These are phyloP conservation scores for Spatulosminthurus flaviceps DNA, from an alignment of 2,888 invertebrate genomes.

Conservation along the genomic window DNA sequence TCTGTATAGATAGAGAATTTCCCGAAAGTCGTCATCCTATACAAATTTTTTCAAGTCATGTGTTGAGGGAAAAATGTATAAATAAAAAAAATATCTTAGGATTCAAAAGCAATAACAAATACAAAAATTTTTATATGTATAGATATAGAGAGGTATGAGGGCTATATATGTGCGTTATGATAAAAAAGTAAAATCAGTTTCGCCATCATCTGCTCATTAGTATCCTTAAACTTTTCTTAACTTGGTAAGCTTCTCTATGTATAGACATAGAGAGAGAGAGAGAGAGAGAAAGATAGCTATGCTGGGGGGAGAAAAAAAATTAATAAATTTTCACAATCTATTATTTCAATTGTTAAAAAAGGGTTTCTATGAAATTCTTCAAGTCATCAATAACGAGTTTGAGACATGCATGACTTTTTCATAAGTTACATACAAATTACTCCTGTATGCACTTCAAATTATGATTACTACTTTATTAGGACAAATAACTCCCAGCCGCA, in stretches of 20 bases:
- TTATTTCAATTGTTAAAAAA: neutral
- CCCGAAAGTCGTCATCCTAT: neutral
- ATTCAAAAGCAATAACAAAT: neutral
- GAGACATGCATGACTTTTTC: too few relatives aligned
- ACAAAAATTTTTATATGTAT: neutral
- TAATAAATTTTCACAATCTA: neutral
- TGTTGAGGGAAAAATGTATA: neutral
- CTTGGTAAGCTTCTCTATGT: neutral
- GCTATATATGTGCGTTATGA: too few relatives aligned
- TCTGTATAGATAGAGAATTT: neutral
- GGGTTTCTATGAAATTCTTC: neutral
- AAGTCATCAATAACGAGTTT: too few relatives aligned
- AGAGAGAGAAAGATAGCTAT: too few relatives aligned
- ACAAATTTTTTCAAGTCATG: neutral
- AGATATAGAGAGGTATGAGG: neutral
- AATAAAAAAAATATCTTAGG: neutral
- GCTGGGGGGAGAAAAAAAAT: neutral
- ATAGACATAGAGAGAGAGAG: too few relatives aligned
- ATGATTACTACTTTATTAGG: too few relatives aligned
- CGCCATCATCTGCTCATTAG: conserved; percentile 10
- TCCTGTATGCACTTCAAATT: too few relatives aligned
- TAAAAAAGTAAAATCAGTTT: neutral
- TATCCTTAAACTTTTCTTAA: conserved; percentile 7
- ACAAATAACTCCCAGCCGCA: neutral
- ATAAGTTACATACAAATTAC: too few relatives aligned